Conservation (phyloP, 2,113 vertebrate genomes). For the Triplophysa rosa region DNA sequence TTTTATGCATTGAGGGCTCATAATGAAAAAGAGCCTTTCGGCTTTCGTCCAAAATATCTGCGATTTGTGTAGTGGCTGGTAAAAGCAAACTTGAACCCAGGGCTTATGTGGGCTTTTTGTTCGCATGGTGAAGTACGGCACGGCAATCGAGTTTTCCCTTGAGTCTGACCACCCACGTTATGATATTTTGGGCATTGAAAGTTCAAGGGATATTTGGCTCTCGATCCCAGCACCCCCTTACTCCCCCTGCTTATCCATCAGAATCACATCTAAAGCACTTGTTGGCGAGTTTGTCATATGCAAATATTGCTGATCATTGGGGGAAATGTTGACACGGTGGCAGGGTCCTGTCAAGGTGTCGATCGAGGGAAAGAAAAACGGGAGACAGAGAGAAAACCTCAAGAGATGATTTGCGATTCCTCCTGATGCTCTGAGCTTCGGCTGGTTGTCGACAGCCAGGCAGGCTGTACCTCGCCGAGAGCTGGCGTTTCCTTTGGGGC, state of each 20-base stretch:
- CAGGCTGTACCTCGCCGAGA: conserved; percentile 64
- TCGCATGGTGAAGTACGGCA: background rate
- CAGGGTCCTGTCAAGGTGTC: conserved; percentile 1
- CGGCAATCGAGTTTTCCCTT: background rate
- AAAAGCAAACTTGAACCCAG: background rate
- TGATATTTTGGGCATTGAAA: conserved; percentile 42
- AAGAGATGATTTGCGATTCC: conserved; percentile 20
- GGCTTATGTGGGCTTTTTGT: conserved; percentile 8
- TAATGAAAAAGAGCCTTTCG: conserved; percentile 6
- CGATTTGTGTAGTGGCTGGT: background rate
- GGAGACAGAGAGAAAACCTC: background rate
- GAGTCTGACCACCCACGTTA: conserved; percentile 55
- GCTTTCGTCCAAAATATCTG: background rate
- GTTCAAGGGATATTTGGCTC: conserved; percentile 38
- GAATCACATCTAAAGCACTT: background rate
- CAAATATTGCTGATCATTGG: conserved; percentile 5
- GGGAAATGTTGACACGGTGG: conserved; percentile 14
- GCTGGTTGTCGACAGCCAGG: conserved; percentile 56
- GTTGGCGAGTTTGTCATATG: conserved; percentile 18
- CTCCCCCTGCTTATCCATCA: background rate
- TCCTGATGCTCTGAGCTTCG: conserved; percentile 30
- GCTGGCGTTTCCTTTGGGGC: conserved; percentile 75
- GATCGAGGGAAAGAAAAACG: conserved; percentile 42
- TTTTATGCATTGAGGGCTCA: background rate
- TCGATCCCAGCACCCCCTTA: conserved; percentile 1